Evolutionary conservation across 2,888 invertebrate genomes (phyloP), one percentile per base, ranked within the genome.

Genomic region (Calameuta pallipes): DNA sequence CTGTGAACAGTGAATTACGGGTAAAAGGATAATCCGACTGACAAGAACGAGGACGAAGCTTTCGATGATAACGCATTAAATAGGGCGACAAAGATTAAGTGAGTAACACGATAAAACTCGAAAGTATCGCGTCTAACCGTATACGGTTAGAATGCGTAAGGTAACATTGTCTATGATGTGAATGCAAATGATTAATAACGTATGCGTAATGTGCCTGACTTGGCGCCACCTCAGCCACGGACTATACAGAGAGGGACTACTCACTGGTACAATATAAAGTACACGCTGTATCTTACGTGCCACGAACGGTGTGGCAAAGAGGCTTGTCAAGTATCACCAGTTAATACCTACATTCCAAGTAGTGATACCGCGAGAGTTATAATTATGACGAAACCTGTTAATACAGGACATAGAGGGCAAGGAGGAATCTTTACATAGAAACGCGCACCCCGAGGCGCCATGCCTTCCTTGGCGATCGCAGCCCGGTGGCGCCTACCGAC

Each of bases 121-220:
- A 23, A 56, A 34, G 71, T 15, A 34, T 33, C 31, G 31, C 71
- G 34, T 71, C 71, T 23, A 34, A 71, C 71, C 71, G 31, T 71
- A 31, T 34, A 71, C 4, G 71, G 31, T 15, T 34, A 31, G 31
- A 71, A 71, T 71, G 71, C 71, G 71, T 71, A 71, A 71, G 2
- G 71, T 15, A 34, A 71, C 71, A 71, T 71, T 71, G 71, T 71
- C 74, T 15, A 73, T 73, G 77, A 71, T 73, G 75, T 80, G 82
- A 83, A 83, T 83, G 81, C 74, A 77, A 83, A 83, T 78, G 77
- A 81, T 78, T 78, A 70, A 75, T 79, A 80, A 76, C 56, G 74
- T 34, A 79, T 75, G 80, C 78, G 33, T 74, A 74, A 79, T 73
- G 83, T 76, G 76, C 75, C 71, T 79, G 30, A 36, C 74, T 81